Evolutionary conservation across 2,113 vertebrate genomes (phyloP), one percentile per base, ranked within the genome.

Genomic region (Dascyllus trimaculatus): DNA sequence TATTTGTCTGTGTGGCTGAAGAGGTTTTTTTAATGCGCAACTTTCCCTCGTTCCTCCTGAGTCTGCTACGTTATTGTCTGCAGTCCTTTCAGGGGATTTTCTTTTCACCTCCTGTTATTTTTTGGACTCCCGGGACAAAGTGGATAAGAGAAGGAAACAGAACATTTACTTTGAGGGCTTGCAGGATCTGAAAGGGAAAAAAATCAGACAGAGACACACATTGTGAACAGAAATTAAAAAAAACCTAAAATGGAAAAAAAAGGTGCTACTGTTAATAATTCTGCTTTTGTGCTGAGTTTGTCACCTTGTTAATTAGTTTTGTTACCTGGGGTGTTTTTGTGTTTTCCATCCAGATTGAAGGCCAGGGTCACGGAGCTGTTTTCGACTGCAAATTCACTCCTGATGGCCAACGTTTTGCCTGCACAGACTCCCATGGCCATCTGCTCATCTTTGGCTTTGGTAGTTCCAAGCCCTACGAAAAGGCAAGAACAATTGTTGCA

Each of bases 381-480:
- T 99, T 99, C 85, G 98, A 99, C 88, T 99, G 98, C 89, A 99
- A 99, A 85, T 99, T 99, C 88, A 99, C 98, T 29, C 95, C 96
- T 11, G 97, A 99, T 61, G 98, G 98, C 53, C 97, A 99, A 46
- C 97, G 97, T 76, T 98, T 99, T 54, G 97, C 98, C 51, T 97
- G 96, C 86, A 99, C 98, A 40, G 98, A 99, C 90, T 99, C 98
- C 53, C 98, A 99, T 15, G 98, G 98, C 26, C 98, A 99, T 86
- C 94, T 99, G 66, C 81, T 99, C 78, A 95, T 99, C 88, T 98
- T 99, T 93, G 98, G 97, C 13, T 99, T 99, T 68, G 98, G 98
- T 69, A 97, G 96, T 79, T 97, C 95, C 80, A 97, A 95, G 76
- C 91, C 96, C 1, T 99, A 99, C 71, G 98, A 99, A 84, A 99